These are phyloP conservation scores for Campoplex capitator DNA, from an alignment of 2,888 invertebrate species.

Conservation along the genomic window DNA sequence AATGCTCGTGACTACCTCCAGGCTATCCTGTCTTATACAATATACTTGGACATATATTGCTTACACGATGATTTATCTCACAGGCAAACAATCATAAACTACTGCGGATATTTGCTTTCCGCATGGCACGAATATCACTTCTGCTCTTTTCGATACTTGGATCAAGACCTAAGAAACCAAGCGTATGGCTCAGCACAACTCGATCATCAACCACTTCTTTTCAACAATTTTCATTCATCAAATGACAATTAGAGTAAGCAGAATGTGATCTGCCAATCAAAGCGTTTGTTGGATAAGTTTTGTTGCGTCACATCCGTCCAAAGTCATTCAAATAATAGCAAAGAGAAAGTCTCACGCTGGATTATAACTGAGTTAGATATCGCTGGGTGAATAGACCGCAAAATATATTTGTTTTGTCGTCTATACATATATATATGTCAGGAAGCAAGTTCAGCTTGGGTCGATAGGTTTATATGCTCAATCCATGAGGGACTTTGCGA, in stretches of 20 bases:
- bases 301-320: background rate
- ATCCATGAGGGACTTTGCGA: constrained; percentile 57
- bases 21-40: background rate
- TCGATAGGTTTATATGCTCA: constrained; percentile 73
- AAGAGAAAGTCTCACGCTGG: background rate
- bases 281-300: background rate
- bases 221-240: background rate
- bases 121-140: background rate
- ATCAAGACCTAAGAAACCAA: background rate
- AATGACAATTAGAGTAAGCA: background rate
- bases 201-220: background rate
- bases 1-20: constrained; percentile 24
- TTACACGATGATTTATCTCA: background rate
- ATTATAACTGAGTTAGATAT: background rate
- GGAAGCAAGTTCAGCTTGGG: constrained; percentile 40
- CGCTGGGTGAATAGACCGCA: background rate
- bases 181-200: background rate
- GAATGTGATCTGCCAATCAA: background rate
- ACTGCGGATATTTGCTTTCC: background rate
- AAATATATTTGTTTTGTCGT: background rate
- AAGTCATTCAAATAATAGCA: background rate
- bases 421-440: background rate
- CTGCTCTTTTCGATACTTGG: background rate
- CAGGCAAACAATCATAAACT: background rate
- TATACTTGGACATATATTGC: constrained; percentile 1